A percentile compares a stretch with the other conserved stretches of the same genome.
These are phyloP conservation scores for Phyllotis vaccarum DNA, from an alignment of 2,797 vertebrate genomes.

Conservation along the genomic window DNA sequence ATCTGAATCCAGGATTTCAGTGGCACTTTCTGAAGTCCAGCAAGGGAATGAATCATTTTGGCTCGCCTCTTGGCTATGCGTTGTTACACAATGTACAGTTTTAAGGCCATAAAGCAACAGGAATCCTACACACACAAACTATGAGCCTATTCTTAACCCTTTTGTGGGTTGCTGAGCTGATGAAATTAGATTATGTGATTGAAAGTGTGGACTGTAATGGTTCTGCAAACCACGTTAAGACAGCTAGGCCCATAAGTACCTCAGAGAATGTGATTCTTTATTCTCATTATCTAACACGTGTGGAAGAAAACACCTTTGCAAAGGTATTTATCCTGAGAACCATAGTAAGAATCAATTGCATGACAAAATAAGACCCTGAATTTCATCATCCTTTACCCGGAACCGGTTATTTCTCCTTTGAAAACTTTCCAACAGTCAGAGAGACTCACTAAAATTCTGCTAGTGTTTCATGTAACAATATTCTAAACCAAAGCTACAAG, in stretches of 20 bases:
- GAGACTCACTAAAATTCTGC: background rate
- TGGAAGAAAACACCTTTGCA: background rate
- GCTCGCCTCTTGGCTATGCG: background rate
- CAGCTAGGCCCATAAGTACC: background rate
- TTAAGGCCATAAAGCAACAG: background rate
- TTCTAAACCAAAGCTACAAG: constrained; percentile 25
- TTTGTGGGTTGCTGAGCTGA: constrained; percentile 43
- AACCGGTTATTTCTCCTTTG: background rate
- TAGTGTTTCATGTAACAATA: background rate
- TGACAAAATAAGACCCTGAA: background rate
- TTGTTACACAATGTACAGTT: constrained; percentile 5
- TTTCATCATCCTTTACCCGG: background rate
- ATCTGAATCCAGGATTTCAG: background rate
- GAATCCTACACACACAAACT: constrained; percentile 41
- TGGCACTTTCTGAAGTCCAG: background rate
- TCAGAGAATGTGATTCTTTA: background rate
- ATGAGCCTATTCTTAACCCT: constrained; percentile 3
- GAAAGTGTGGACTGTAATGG: background rate
- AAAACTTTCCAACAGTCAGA: background rate
- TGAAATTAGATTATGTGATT: constrained; percentile 57
- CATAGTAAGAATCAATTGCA: background rate
- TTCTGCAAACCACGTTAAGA: constrained; percentile 48
- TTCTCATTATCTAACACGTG: background rate
- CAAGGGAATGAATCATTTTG: constrained; percentile 19
- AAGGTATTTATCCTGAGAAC: constrained; percentile 17